These are phyloP conservation scores for Mystacides longicornis DNA, from an alignment of 2,888 invertebrate genomes.

Conservation along the genomic window DNA sequence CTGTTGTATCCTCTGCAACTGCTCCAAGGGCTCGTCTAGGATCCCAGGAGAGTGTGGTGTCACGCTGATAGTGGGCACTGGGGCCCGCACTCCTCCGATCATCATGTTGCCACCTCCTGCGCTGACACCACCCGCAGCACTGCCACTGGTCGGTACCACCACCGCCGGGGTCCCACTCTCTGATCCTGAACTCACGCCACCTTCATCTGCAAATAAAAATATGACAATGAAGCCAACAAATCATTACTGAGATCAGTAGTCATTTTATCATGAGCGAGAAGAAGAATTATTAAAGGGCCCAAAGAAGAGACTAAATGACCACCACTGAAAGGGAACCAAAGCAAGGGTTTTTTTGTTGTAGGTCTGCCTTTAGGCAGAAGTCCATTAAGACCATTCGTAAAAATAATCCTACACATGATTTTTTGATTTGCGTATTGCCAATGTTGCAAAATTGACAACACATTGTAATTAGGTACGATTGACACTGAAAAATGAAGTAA, in stretches of 20 bases:
- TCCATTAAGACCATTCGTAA: too few species aligned
- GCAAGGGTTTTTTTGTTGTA: too few species aligned
- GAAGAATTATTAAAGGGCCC: not conserved
- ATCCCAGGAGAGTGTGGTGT: constrained; percentile 81
- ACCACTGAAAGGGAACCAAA: too few species aligned
- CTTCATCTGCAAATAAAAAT: constrained; percentile 16
- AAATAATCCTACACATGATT: too few species aligned
- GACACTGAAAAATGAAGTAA: too few species aligned
- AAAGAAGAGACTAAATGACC: too few species aligned
- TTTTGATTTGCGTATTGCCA: too few species aligned
- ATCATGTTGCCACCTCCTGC: constrained; percentile 28
- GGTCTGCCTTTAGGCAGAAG: too few species aligned
- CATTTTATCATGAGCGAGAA: not conserved
- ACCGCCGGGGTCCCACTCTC: constrained; percentile 20
- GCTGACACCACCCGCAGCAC: constrained; percentile 32
- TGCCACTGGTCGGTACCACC: constrained; percentile 21
- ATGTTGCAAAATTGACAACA: too few species aligned
- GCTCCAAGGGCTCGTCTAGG: constrained; percentile 66
- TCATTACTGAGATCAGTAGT: too few species aligned
- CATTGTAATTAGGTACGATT: too few species aligned
- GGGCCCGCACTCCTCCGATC: constrained; percentile 35
- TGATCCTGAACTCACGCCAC: constrained; percentile 24
- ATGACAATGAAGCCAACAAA: not conserved
- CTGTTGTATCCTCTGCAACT: constrained; percentile 67
- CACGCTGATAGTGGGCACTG: constrained; percentile 80